phyloP scores from a whole-genome alignment of 2,888 invertebrate genomes.

The Leptodirus hochenwartii region DNA sequence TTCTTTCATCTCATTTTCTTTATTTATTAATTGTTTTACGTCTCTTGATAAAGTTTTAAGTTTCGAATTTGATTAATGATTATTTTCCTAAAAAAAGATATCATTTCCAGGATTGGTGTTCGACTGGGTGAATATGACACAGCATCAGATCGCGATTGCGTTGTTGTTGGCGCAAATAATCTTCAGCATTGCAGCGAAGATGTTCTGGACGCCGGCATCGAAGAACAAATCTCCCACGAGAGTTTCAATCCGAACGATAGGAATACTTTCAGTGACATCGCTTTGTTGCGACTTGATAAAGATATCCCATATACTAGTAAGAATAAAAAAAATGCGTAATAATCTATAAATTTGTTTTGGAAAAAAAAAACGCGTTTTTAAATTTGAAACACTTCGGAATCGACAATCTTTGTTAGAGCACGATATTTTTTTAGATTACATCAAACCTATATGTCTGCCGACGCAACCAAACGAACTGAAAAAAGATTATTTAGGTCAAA shows the following conservation, averaged over 20 bases:
- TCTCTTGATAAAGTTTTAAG: no score
- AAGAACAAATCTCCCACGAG: slow-evolving; percentile 44
- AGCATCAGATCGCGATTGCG: slow-evolving; percentile 37
- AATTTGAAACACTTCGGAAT: no score
- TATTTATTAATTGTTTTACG: no score
- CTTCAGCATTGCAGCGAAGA: slow-evolving; percentile 26
- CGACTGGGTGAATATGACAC: slow-evolving; percentile 53
- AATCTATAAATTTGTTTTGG: no score
- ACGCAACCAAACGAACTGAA: slow-evolving; percentile 18
- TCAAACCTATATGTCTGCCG: slow-evolving; percentile 43
- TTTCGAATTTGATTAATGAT: no score
- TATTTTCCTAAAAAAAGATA: no score
- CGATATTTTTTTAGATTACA: slow-evolving; percentile 30
- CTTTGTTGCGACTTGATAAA: slow-evolving; percentile 39
- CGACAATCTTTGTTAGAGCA: no score
- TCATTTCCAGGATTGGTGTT: slow-evolving; percentile 32
- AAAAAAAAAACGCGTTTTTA: no score
- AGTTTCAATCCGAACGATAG: slow-evolving; percentile 35
- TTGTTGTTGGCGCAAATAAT: slow-evolving; percentile 22
- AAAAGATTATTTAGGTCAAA: slow-evolving; percentile 24
- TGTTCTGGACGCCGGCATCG: slow-evolving; percentile 39
- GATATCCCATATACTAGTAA: slow-evolving; percentile 35
- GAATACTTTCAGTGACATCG: slow-evolving; percentile 52
- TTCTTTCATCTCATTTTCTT: no score
- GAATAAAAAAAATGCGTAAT: no score